Percentiles rank a stretch among this genome's conserved stretches.
Evolutionary conservation across 2,888 invertebrate genomes (phyloP).

Genomic region (Heteropelma amictum): DNA sequence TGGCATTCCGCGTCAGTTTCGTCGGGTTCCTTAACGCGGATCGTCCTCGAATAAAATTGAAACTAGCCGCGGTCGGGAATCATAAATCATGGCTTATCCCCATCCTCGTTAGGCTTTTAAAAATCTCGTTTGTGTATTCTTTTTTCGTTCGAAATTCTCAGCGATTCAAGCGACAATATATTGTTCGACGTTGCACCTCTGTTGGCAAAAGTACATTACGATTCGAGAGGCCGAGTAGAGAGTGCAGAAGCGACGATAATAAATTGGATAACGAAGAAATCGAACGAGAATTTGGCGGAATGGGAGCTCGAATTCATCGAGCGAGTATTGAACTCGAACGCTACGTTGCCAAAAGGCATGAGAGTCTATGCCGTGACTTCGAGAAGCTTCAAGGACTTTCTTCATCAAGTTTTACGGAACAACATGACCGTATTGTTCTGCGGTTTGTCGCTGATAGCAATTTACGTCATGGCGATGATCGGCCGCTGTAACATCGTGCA

Average conservation of each 20-base stretch:
- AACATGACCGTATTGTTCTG: slow-evolving; percentile 73
- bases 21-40: no score
- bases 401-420: slow-evolving; percentile 71
- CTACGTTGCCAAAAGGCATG: slow-evolving; percentile 70
- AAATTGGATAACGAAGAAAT: slow-evolving; percentile 73
- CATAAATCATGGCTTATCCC: no score
- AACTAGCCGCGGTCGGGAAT: no score
- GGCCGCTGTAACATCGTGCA: slow-evolving; percentile 74
- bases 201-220: slow-evolving; percentile 67
- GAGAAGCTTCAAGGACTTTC: slow-evolving; percentile 72
- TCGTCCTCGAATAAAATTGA: no score
- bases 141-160: not conserved
- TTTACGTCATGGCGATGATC: slow-evolving; percentile 75
- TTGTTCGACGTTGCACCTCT: slow-evolving; percentile 69
- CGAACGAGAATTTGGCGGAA: slow-evolving; percentile 63
- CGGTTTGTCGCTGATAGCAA: slow-evolving; percentile 73
- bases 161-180: slow-evolving; percentile 55
- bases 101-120: no score
- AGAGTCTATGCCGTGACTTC: slow-evolving; percentile 71
- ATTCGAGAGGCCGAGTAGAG: slow-evolving; percentile 64
- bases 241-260: slow-evolving; percentile 73
- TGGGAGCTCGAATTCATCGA: slow-evolving; percentile 73
- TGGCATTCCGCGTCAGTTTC: no score
- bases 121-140: no score
- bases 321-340: slow-evolving; percentile 66